A percentile compares a stretch with the other conserved stretches of the same genome.
phyloP scores from a whole-genome alignment of 2,888 invertebrate species.

The Caprella mutica region DNA sequence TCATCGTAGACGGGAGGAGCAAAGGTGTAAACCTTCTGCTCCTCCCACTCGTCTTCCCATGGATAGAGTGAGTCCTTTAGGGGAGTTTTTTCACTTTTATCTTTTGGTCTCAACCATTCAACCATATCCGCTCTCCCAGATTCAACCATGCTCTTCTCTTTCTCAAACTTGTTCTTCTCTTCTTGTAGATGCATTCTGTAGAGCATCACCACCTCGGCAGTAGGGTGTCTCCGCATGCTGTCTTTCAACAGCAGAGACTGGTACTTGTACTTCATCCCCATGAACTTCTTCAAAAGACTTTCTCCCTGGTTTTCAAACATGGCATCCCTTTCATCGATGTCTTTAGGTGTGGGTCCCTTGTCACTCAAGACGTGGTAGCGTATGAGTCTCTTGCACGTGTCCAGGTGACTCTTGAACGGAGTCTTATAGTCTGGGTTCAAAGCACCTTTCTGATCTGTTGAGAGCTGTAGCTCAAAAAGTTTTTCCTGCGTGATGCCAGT shows the following conservation, averaged over 20 bases:
- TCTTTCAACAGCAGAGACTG: slow-evolving; percentile 60
- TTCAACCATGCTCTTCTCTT: slow-evolving; percentile 29
- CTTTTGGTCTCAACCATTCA: background rate
- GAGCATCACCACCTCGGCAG: slow-evolving; percentile 65
- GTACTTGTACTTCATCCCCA: slow-evolving; percentile 60
- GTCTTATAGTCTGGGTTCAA: slow-evolving; percentile 59
- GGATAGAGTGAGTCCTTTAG: slow-evolving; percentile 20
- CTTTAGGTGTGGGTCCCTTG: slow-evolving; percentile 49
- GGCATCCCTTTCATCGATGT: slow-evolving; percentile 56
- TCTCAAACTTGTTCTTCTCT: slow-evolving; percentile 51
- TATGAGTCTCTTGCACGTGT: slow-evolving; percentile 62
- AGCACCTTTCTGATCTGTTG: slow-evolving; percentile 62
- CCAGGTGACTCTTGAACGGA: slow-evolving; percentile 57
- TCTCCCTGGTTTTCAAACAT: slow-evolving; percentile 57
- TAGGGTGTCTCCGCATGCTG: slow-evolving; percentile 45
- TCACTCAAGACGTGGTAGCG: slow-evolving; percentile 64
- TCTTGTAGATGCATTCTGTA: slow-evolving; percentile 61
- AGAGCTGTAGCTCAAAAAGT: slow-evolving; percentile 56
- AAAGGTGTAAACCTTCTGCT: slow-evolving; percentile 22
- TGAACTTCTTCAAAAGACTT: slow-evolving; percentile 57
- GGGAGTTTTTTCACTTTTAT: background rate
- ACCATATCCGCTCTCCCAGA: slow-evolving; percentile 19
- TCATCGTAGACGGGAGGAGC: slow-evolving; percentile 9
- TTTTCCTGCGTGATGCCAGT: slow-evolving; percentile 5
- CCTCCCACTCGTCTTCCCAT: slow-evolving; percentile 33